Evolutionary conservation across 2,797 vertebrate genomes (phyloP), one percentile per base, ranked within the genome.

Genomic region (Poecilia gillii): DNA sequence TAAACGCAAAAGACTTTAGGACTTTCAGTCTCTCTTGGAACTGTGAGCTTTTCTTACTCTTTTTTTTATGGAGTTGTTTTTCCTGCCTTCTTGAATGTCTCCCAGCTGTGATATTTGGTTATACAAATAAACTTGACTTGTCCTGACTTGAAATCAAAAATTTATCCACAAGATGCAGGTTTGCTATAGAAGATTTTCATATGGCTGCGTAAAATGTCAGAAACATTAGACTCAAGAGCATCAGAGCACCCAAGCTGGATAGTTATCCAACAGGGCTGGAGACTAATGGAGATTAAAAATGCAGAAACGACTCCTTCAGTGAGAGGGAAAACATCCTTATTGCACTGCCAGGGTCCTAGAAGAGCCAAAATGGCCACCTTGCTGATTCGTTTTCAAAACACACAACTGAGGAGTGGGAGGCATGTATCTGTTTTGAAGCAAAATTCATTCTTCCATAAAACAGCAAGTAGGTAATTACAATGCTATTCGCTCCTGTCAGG

Each of bases 81-180:
- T 23, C 25, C 47, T 72, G 45, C 4, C 25, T 45, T 81, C 45
- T 57, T 25, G 18, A 81, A 62, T 47, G 33, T 64, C 73, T 46
- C 70, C 6, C 23, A 51, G 47, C 83, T 81, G 43, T 51, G 71
- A 86, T 76, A 81, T 72, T 18, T 13, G 64, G 53, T 77, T 46
- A 33, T 31, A 77, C 82, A 88, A 87, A 81, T 78, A 79, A 79
- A 85, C 71, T 49, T 88, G 73, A 90, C 86, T 88, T 41, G 71
- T 59, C 78, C 87, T 75, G 84, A 92, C 84, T 85, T 75, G 25
- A 82, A 87, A 92, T 92, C 55, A 91, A 91, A 88, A 74, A 85
- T 90, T 83, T 66, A 91, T 86, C 53, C 41, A 49, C 49, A 31
- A 73, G 36, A 79, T 70, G 64, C 76, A 70, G 28, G 77, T 74